phyloP scores from a whole-genome alignment of 2,888 invertebrate species.

The Noctuana brunneofusca region DNA sequence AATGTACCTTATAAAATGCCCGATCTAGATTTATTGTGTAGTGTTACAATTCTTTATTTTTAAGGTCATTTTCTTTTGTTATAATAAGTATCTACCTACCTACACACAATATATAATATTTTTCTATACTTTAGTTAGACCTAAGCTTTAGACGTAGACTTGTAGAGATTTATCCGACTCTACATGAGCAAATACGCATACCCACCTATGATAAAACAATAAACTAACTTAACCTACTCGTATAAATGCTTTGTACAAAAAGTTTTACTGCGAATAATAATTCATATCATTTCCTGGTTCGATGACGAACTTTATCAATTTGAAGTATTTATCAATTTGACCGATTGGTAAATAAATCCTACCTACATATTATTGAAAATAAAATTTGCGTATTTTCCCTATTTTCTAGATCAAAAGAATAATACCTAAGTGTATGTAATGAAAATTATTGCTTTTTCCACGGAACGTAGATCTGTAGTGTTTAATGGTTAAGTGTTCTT shows the following conservation, averaged over 20 bases:
- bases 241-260: not conserved
- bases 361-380: not conserved
- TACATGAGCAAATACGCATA: too few species aligned
- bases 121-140: too few species aligned
- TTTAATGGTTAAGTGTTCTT: not conserved
- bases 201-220: too few species aligned
- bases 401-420: slow-evolving; percentile 1
- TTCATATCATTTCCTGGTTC: slow-evolving; percentile 13
- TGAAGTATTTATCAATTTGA: slow-evolving; percentile 34
- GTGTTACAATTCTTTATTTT: not conserved
- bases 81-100: too few species aligned
- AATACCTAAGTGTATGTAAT: not conserved
- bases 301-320: slow-evolving; percentile 22
- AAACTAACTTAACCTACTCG: not conserved
- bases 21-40: slow-evolving; percentile 23
- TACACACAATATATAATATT: too few species aligned
- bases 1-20: slow-evolving; percentile 3
- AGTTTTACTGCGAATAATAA: not conserved
- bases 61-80: too few species aligned
- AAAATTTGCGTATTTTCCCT: not conserved
- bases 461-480: not conserved
- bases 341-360: slow-evolving; percentile 34
- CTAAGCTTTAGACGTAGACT: too few species aligned
- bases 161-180: too few species aligned
- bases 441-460: not conserved